A percentile compares a stretch with the other conserved stretches of the same genome.
Evolutionary conservation across 2,888 invertebrate genomes (phyloP).

Genomic region (Catocala nupta): DNA sequence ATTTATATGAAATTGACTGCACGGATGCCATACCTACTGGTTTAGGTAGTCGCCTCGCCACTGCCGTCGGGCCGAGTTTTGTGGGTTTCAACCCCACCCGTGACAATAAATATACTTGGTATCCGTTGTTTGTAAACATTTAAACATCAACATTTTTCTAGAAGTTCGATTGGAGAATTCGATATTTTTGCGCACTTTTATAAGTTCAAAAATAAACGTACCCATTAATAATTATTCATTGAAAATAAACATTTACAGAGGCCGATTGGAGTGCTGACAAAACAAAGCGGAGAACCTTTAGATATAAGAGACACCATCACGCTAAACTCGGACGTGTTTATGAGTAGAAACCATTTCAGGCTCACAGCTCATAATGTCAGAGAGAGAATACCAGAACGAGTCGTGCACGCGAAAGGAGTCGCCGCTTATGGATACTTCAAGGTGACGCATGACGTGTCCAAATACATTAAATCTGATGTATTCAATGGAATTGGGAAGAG

Average conservation of each 20-base stretch:
- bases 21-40: too few relatives aligned
- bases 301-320: conserved; percentile 3
- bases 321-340: conserved; percentile 1
- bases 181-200: too few relatives aligned
- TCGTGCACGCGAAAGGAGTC: conserved; percentile 97
- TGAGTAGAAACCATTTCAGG: conserved; percentile 57
- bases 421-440: conserved; percentile 94
- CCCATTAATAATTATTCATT: background rate
- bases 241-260: conserved; percentile 1
- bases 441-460: conserved; percentile 92
- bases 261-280: conserved; percentile 6
- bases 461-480: conserved; percentile 91
- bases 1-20: too few relatives aligned
- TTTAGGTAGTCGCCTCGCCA: too few relatives aligned
- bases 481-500: conserved; percentile 92
- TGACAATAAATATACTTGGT: too few relatives aligned
- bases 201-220: too few relatives aligned
- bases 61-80: too few relatives aligned
- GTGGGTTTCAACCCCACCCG: too few relatives aligned
- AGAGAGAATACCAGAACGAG: conserved; percentile 96
- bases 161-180: too few relatives aligned
- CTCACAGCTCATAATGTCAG: conserved; percentile 89
- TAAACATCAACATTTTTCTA: too few relatives aligned
- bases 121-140: too few relatives aligned
- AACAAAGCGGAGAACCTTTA: conserved; percentile 3